A percentile compares a stretch with the other conserved stretches of the same genome.
phyloP scores from a whole-genome alignment of 2,888 invertebrate genomes.

The Sminthurinus aureus region DNA sequence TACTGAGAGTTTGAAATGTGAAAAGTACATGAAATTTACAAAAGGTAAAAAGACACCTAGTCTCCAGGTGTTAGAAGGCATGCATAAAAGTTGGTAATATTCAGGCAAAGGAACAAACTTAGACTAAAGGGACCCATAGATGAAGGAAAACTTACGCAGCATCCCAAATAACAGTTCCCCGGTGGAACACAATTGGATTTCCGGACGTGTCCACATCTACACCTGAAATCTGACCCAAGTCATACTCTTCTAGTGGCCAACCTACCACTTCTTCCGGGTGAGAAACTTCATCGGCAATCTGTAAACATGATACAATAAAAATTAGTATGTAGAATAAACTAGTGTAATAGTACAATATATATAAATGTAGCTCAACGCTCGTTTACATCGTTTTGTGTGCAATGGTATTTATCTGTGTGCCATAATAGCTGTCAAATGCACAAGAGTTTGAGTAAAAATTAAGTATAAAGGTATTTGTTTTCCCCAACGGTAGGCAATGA shows the following conservation, averaged over 20 bases:
- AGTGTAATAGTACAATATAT: too few species aligned
- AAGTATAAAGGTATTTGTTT: too few species aligned
- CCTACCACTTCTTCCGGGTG: conserved; percentile 59
- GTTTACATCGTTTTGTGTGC: too few species aligned
- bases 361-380: too few species aligned
- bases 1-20: not conserved
- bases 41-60: not conserved
- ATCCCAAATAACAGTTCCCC: conserved; percentile 81
- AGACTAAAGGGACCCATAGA: not conserved
- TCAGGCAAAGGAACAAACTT: too few species aligned
- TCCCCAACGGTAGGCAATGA: too few species aligned
- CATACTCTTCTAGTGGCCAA: conserved; percentile 62
- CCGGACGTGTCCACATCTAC: conserved; percentile 82
- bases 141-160: conserved; percentile 68
- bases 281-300: conserved; percentile 43
- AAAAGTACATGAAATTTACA: not conserved
- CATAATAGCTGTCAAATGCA: too few species aligned
- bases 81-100: too few species aligned
- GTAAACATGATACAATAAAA: not conserved
- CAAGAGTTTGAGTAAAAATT: too few species aligned
- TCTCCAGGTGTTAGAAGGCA: not conserved
- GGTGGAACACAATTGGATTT: conserved; percentile 85
- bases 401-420: too few species aligned
- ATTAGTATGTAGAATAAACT: too few species aligned
- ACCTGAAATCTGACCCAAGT: conserved; percentile 84